Percentiles rank a stretch among this genome's conserved stretches.
Evolutionary conservation across 2,113 vertebrate species (phyloP).

Genomic region (Rhea americana): DNA sequence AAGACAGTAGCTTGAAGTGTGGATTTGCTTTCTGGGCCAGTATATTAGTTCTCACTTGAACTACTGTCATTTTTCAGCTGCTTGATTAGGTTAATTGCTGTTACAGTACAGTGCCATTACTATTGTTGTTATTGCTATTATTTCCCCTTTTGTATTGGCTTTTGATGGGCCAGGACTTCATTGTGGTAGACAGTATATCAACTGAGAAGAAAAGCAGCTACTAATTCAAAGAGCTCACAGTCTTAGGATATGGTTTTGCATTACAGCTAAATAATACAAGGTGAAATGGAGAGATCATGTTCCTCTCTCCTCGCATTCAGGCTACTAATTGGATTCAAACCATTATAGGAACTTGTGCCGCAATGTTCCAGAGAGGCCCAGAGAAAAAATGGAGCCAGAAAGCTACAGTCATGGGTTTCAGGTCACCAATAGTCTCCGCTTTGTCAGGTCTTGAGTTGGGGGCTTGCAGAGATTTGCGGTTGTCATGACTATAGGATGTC

Average conservation of each 20-base stretch:
- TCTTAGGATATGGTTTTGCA: background rate
- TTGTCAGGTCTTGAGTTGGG: accelerated
- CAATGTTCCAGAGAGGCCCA: background rate
- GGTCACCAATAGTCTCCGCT: background rate
- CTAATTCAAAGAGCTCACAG: background rate
- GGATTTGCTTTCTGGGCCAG: background rate
- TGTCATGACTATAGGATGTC: background rate
- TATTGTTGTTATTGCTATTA: background rate
- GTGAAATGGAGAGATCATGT: background rate
- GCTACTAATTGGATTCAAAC: background rate
- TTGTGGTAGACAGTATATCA: background rate
- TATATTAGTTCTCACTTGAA: background rate
- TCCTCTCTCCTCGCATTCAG: background rate
- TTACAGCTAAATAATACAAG: background rate
- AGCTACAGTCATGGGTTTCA: background rate
- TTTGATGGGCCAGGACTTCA: background rate
- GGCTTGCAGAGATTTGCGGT: background rate
- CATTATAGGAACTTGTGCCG: background rate
- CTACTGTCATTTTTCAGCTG: background rate
- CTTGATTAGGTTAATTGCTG: background rate
- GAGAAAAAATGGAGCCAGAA: background rate
- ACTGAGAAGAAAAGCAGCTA: accelerated
- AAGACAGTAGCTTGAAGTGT: background rate
- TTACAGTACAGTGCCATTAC: background rate
- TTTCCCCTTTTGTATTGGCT: background rate